Conservation (phyloP, 2,888 invertebrate species). For the Shargacucullia verbasci region DNA sequence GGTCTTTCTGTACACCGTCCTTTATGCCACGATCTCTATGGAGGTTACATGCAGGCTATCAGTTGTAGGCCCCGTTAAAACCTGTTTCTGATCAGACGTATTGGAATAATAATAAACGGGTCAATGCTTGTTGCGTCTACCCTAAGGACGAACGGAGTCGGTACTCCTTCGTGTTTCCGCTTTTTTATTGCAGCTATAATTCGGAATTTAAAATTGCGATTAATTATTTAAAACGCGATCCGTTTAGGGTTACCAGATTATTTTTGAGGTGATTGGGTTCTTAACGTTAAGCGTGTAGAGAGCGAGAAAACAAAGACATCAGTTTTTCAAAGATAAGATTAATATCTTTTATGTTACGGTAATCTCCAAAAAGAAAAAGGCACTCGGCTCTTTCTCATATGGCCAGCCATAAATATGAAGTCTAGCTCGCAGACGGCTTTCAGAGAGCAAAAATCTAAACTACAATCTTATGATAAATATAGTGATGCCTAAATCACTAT, state of each 20-base stretch:
- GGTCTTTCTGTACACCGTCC: conserved; percentile 21
- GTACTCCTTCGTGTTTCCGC: conserved; percentile 13
- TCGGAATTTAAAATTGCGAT: conserved; percentile 5
- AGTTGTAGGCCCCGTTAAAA: conserved; percentile 52
- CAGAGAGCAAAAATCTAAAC: too few species aligned
- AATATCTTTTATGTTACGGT: neutral
- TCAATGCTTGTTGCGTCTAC: conserved; percentile 42
- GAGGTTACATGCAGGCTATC: conserved; percentile 40
- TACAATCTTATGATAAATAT: too few species aligned
- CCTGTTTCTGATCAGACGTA: conserved; percentile 47
- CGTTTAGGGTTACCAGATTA: conserved; percentile 11
- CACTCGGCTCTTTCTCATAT: too few species aligned
- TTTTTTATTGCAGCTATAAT: conserved; percentile 16
- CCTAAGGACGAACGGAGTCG: conserved; percentile 9
- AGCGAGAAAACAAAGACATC: too few species aligned
- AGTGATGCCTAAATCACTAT: too few species aligned
- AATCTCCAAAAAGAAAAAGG: neutral
- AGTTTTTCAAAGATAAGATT: too few species aligned
- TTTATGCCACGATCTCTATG: conserved; percentile 29
- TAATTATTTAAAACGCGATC: conserved; percentile 25
- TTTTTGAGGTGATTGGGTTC: too few species aligned
- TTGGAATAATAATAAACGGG: conserved; percentile 40
- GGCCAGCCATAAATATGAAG: too few species aligned
- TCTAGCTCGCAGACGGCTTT: too few species aligned
- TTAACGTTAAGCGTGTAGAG: too few species aligned